Conservation (phyloP, 2,113 vertebrate genomes). For the Hyperopisus bebe region DNA sequence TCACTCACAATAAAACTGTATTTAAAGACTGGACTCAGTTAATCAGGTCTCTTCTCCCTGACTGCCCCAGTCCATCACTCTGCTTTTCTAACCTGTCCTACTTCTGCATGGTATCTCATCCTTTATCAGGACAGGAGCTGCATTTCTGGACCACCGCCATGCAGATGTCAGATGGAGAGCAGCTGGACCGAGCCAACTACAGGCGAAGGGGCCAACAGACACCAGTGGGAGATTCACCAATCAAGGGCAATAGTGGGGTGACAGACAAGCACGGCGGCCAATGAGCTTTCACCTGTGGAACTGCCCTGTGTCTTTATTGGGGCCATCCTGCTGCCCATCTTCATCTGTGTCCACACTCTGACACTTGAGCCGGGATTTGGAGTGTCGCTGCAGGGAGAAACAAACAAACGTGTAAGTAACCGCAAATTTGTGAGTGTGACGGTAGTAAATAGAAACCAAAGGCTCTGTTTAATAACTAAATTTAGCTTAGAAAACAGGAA, state of each 20-base stretch:
- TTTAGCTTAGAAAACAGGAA: background rate
- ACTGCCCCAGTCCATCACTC: background rate
- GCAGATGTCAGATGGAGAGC: constrained; percentile 31
- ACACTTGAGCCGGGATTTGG: constrained; percentile 73
- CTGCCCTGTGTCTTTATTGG: constrained; percentile 68
- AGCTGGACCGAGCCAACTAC: background rate
- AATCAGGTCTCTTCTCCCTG: background rate
- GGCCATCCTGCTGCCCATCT: constrained; percentile 63
- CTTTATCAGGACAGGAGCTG: background rate
- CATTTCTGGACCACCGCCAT: background rate
- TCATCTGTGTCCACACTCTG: constrained; percentile 77
- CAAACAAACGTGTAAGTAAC: constrained; percentile 6
- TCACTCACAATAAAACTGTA: background rate
- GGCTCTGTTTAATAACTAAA: background rate
- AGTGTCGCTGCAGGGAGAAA: constrained; percentile 67
- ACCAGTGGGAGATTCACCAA: constrained; percentile 17
- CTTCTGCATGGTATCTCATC: background rate
- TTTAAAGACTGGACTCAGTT: background rate
- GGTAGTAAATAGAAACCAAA: background rate
- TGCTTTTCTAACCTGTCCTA: background rate
- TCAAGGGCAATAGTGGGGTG: constrained; percentile 22
- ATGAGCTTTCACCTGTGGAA: constrained; percentile 70
- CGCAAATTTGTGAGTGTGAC: background rate
- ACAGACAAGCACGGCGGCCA: background rate
- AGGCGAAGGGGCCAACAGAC: background rate